Evolutionary conservation across 2,888 invertebrate species (phyloP).

Genomic region (Chrysodeixis includens): DNA sequence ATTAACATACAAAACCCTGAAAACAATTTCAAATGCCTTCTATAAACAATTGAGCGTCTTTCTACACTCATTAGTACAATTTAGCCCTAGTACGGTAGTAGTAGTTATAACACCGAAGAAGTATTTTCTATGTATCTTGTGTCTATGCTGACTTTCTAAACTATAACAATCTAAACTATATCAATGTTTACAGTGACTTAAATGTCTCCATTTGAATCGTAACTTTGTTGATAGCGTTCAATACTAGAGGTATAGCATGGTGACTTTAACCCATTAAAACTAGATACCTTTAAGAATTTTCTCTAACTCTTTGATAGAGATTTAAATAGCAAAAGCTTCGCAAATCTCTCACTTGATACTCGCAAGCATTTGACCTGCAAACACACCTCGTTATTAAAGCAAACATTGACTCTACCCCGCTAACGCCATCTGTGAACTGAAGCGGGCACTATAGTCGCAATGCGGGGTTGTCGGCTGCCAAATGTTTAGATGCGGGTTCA

Average conservation of each 20-base stretch:
- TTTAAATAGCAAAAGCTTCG: neutral
- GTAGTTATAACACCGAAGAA: too few relatives aligned
- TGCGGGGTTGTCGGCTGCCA: neutral
- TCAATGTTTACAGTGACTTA: too few relatives aligned
- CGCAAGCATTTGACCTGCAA: neutral
- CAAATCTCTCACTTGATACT: neutral
- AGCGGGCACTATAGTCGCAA: neutral
- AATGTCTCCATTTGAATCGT: too few relatives aligned
- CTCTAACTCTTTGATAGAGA: neutral
- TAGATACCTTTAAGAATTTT: neutral
- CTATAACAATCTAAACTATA: too few relatives aligned
- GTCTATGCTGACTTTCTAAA: too few relatives aligned
- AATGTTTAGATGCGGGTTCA: neutral
- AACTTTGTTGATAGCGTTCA: too few relatives aligned
- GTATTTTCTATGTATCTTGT: too few relatives aligned
- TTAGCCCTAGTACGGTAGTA: too few relatives aligned
- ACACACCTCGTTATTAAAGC: neutral
- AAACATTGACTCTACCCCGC: neutral
- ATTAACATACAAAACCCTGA: too few relatives aligned
- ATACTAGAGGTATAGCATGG: constrained; percentile 22
- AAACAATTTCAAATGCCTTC: too few relatives aligned
- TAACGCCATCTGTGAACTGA: neutral
- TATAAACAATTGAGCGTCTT: too few relatives aligned
- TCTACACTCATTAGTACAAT: too few relatives aligned
- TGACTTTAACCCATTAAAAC: neutral